phyloP scores from a whole-genome alignment of 2,797 vertebrate species.

The Sebastiscus albofasciatus region DNA sequence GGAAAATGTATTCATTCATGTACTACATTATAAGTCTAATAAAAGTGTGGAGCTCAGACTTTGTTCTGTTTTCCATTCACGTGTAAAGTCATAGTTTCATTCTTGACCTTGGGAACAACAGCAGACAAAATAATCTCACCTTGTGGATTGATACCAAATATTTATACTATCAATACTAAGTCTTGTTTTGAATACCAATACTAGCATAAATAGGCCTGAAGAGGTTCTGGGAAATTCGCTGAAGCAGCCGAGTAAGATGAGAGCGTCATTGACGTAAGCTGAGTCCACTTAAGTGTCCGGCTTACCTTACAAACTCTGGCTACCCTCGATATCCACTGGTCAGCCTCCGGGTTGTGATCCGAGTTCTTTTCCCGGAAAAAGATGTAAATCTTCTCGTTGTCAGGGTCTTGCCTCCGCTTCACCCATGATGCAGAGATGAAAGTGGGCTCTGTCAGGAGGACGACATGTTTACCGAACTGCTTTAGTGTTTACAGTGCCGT shows the following conservation, averaged over 20 bases:
- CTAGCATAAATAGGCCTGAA: not conserved
- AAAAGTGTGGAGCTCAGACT: not conserved
- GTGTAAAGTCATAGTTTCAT: not conserved
- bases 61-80: not conserved
- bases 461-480: not conserved
- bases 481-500: not conserved
- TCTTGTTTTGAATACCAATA: not conserved
- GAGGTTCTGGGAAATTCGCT: not conserved
- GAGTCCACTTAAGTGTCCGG: not conserved
- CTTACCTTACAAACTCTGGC: constrained; percentile 85
- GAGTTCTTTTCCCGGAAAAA: constrained; percentile 85
- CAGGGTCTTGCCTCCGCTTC: constrained; percentile 58
- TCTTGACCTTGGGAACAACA: not conserved
- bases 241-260: not conserved
- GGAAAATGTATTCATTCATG: not conserved
- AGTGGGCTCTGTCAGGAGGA: constrained; percentile 76
- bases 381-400: constrained; percentile 85
- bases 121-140: not conserved
- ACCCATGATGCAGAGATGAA: constrained; percentile 81
- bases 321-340: constrained; percentile 83
- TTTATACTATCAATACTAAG: not conserved
- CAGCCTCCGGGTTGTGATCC: constrained; percentile 77
- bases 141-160: not conserved
- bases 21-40: not conserved
- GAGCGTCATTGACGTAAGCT: not conserved